phyloP scores from a whole-genome alignment of 2,797 vertebrate genomes.

The Petrocephalus sullivani region DNA sequence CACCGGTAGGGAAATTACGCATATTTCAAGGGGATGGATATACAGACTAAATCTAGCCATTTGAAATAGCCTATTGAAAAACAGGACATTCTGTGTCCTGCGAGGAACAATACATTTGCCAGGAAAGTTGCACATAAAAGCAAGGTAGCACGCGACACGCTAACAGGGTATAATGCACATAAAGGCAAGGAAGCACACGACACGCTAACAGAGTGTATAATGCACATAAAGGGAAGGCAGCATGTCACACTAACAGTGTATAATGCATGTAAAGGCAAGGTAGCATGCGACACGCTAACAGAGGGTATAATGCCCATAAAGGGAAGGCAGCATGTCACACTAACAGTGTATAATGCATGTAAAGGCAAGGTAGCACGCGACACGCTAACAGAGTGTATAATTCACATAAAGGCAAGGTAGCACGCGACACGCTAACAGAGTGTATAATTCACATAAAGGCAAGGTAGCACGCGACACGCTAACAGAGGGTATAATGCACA shows the following conservation, averaged over 20 bases:
- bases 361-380: no score
- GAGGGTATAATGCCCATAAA: not conserved
- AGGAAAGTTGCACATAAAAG: not conserved
- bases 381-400: no score
- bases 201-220: not conserved
- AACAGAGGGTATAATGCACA: not conserved
- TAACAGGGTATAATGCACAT: no score
- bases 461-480: not conserved
- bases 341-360: no score
- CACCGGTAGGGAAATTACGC: not conserved
- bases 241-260: not conserved
- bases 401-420: no score
- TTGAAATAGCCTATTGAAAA: not conserved
- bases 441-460: no score
- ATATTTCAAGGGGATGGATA: not conserved
- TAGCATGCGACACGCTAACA: not conserved
- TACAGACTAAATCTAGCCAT: not conserved
- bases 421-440: no score
- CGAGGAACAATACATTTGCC: not conserved
- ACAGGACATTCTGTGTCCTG: not conserved
- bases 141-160: no score
- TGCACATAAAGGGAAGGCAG: not conserved
- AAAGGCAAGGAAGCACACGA: no score
- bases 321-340: not conserved
- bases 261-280: not conserved